Percentiles rank a stretch among this genome's conserved stretches.
Evolutionary conservation across 2,797 vertebrate species (phyloP).

Genomic region (Bovichtus diacanthus): DNA sequence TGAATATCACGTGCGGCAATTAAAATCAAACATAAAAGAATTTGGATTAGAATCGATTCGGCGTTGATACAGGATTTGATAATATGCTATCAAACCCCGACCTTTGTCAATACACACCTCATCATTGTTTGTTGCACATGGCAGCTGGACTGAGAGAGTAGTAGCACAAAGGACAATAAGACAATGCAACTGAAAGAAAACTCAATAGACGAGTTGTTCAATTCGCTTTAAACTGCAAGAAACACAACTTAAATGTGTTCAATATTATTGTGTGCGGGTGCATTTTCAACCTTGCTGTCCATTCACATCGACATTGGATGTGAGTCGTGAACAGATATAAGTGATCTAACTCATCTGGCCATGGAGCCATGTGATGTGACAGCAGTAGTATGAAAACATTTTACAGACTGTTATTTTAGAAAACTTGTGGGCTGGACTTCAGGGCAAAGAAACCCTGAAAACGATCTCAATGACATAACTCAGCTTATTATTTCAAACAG

Average conservation of each 20-base stretch:
- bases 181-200: not conserved
- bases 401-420: not conserved
- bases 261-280: not conserved
- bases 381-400: slow-evolving; percentile 10
- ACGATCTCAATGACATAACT: slow-evolving; percentile 15
- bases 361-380: not conserved
- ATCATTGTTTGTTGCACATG: not conserved
- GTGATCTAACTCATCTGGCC: not conserved
- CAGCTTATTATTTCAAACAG: slow-evolving; percentile 15
- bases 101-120: not conserved
- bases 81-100: not conserved
- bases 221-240: not conserved
- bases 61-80: too few species aligned
- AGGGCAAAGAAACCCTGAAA: slow-evolving; percentile 15
- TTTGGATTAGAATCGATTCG: too few species aligned
- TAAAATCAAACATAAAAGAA: too few species aligned
- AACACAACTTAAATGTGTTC: not conserved
- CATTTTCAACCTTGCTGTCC: not conserved
- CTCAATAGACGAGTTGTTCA: not conserved
- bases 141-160: too few species aligned
- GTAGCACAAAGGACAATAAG: not conserved
- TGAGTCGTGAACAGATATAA: not conserved
- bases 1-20: too few species aligned
- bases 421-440: not conserved
- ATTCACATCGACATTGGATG: not conserved